A percentile compares a stretch with the other conserved stretches of the same genome.
phyloP scores from a whole-genome alignment of 2,113 vertebrate species.

The Leucopternis melanops region DNA sequence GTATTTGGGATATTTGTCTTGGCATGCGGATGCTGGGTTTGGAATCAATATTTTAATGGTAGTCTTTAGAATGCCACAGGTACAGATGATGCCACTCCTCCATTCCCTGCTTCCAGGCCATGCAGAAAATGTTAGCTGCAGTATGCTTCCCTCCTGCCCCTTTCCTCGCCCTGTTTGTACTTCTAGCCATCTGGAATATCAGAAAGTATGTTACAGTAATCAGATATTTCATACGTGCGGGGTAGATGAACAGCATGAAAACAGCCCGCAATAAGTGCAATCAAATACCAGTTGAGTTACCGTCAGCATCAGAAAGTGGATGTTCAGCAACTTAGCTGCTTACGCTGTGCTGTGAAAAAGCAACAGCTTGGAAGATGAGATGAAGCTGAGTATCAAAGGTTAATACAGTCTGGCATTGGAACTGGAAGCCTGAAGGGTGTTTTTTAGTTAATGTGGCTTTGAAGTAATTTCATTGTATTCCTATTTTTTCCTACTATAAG shows the following conservation, averaged over 20 bases:
- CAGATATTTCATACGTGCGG: neutral
- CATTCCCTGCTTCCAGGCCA: neutral
- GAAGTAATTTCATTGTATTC: constrained; percentile 11
- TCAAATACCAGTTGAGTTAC: neutral
- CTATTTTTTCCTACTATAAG: neutral
- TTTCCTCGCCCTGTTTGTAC: neutral
- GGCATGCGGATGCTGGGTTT: neutral
- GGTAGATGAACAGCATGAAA: neutral
- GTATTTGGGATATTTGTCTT: neutral
- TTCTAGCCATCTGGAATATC: neutral
- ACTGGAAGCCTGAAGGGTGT: neutral
- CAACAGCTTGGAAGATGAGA: neutral
- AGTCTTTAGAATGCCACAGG: neutral
- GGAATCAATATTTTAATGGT: neutral
- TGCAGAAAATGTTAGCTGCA: neutral
- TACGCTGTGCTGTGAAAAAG: neutral
- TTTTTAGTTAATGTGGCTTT: constrained; percentile 10
- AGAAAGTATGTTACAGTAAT: neutral
- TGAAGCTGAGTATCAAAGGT: neutral
- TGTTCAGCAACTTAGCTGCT: neutral
- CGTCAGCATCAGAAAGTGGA: neutral
- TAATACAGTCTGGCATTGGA: neutral
- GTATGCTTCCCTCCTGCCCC: fast-evolving
- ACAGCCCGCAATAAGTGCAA: neutral
- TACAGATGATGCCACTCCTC: neutral